Base-by-base conservation (phyloP, 2,797 vertebrate species). In the Urophycis tenuis region DNA sequence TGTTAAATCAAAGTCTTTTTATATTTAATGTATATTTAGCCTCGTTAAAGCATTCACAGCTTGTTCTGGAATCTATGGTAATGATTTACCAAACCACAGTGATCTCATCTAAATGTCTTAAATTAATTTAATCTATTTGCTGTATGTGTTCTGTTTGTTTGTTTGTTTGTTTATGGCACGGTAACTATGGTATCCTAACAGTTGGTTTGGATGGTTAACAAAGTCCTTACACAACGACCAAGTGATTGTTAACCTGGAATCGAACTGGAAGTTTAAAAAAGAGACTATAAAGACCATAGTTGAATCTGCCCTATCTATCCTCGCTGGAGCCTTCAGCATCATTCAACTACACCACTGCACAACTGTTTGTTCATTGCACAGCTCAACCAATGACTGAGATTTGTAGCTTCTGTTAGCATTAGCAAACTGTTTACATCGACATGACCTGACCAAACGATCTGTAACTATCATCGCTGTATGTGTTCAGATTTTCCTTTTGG, bases 391-490 rank as follows among this genome's bases (percentile, higher is more conserved):
- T 85, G 76, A 85, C 77, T 73, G 49, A 84, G n/a, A 82, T 83
- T 75, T 1, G 8, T 73, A 34, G 34, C 75, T 67, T 73, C 75
- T 41, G 12, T 82, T 87, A 83, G 74, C 53, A 79, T n/a, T 78
- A 81, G 84, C 84, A 88, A 29, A 78, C 80, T 84, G 83, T 90
- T 87, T 82, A 80, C 84, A 81, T 53, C 19, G 17, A n/a, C 69
- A 32, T 83, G 64, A 53, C 19, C 5, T 83, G 78, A 87, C 86
- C 85, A 89, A 88, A 89, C 81, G 69, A 84, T 80, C 39, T 81
- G 1, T 83, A 29, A 82, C 39, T 83, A 49, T 83, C 74, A 78
- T 64, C 75, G 78, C 70, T 79, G 77, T 74, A 72, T 34, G 53
- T 70, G 76, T 75, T 74, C 17, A 72, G 82, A 86, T 79, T 14